These are phyloP conservation scores for Triops cancriformis DNA, from an alignment of 1,140 invertebrate species.

Conservation along the genomic window DNA sequence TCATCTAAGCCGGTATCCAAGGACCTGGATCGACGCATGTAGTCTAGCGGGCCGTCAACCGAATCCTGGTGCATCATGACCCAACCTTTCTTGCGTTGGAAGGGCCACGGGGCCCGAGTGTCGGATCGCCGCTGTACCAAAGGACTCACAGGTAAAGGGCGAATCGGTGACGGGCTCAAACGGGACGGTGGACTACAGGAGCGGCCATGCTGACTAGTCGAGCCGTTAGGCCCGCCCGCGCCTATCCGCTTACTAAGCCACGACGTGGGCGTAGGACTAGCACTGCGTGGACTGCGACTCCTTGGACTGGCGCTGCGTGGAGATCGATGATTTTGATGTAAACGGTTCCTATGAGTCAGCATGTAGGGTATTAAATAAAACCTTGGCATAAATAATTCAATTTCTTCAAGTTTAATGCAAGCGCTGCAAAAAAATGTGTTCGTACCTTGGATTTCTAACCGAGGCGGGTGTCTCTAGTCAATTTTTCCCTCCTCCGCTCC, in stretches of 20 bases:
- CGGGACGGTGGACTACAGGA: slow-evolving; percentile 15
- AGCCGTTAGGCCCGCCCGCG: slow-evolving; percentile 9
- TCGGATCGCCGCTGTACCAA: slow-evolving; percentile 24
- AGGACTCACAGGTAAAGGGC: slow-evolving; percentile 25
- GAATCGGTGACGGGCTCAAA: slow-evolving; percentile 19
- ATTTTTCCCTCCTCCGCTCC: slow-evolving; percentile 39
- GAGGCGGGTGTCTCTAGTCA: slow-evolving; percentile 56
- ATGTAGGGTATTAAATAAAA: not conserved
- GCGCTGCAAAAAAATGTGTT: not conserved
- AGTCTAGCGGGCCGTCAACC: not conserved
- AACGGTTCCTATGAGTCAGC: not conserved
- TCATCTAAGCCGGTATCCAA: slow-evolving; percentile 24
- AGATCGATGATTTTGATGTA: not conserved
- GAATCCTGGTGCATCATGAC: slow-evolving; percentile 15
- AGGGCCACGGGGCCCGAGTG: slow-evolving; percentile 20
- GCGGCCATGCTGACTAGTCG: not conserved
- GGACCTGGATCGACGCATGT: slow-evolving; percentile 21
- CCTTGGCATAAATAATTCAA: no score
- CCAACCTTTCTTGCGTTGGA: slow-evolving; percentile 18
- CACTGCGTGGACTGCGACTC: slow-evolving; percentile 13
- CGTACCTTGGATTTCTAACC: slow-evolving; percentile 7
- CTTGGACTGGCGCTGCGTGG: slow-evolving; percentile 1
- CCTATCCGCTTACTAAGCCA: not conserved
- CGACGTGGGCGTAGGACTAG: slow-evolving; percentile 16
- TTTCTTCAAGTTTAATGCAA: no score